Conservation (phyloP, 2,113 vertebrate genomes). For the Archilochus colubris region DNA sequence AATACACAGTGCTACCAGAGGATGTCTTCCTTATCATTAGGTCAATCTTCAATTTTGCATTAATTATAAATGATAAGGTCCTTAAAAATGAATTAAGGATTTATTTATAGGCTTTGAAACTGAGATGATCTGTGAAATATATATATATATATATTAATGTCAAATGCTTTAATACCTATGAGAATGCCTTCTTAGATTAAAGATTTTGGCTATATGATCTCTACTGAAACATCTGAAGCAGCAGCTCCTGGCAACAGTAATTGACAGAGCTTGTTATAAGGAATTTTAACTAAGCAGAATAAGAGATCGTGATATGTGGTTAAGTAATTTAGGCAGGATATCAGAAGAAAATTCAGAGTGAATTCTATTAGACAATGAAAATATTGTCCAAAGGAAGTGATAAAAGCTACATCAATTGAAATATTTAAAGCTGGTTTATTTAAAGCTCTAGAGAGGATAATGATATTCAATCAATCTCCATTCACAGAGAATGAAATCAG, state of each 20-base stretch:
- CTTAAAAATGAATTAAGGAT: not conserved
- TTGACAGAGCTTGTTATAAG: constrained; percentile 21
- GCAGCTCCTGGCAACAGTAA: constrained; percentile 23
- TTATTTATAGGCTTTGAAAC: not conserved
- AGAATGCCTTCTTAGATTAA: constrained; percentile 33
- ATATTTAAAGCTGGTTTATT: constrained; percentile 36
- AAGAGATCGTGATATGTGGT: constrained; percentile 45
- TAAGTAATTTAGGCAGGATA: constrained; percentile 44
- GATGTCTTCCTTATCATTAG: not conserved
- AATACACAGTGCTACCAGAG: not conserved
- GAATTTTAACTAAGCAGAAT: constrained; percentile 34
- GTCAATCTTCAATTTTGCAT: not conserved
- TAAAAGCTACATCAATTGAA: constrained; percentile 53
- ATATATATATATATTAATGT: not conserved
- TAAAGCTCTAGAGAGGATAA: constrained; percentile 47
- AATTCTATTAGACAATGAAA: constrained; percentile 51
- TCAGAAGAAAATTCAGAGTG: constrained; percentile 41
- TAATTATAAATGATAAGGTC: not conserved
- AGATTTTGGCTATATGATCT: constrained; percentile 2
- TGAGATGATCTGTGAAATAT: not conserved
- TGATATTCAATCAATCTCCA: not conserved
- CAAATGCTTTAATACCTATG: not conserved
- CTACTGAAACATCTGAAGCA: constrained; percentile 15
- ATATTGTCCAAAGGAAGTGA: constrained; percentile 59
- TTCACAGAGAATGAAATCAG: constrained; percentile 5